Conservation (phyloP, 2,888 invertebrate genomes). For the Asteroscopus sphinx region DNA sequence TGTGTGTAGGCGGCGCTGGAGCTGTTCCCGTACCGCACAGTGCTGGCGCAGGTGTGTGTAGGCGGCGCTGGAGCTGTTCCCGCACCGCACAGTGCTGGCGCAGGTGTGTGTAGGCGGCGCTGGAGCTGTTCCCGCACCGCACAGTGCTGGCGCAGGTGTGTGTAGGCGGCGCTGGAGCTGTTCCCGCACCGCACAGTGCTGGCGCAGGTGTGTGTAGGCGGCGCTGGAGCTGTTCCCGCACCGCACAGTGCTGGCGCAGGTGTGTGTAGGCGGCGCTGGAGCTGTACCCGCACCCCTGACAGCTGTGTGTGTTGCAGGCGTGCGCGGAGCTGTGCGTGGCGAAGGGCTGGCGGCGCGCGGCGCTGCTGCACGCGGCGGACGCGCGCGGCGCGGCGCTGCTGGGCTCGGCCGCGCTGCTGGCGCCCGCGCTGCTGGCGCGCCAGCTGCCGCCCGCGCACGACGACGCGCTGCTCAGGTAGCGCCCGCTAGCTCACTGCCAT, state of each 20-base stretch:
- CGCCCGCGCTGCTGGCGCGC: constrained; percentile 69
- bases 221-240: too few species aligned
- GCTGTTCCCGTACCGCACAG: too few species aligned
- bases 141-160: too few species aligned
- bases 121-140: too few species aligned
- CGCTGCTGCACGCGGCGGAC: constrained; percentile 79
- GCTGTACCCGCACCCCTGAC: constrained; percentile 65
- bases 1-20: too few species aligned
- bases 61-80: constrained; percentile 73
- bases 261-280: constrained; percentile 66
- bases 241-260: too few species aligned
- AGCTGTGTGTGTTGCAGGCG: constrained; percentile 58
- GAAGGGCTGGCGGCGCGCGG: constrained; percentile 80
- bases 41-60: constrained; percentile 25
- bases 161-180: constrained; percentile 71
- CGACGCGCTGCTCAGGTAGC: constrained; percentile 72
- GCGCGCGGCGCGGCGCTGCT: constrained; percentile 64
- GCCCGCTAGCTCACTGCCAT: too few species aligned
- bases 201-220: constrained; percentile 62
- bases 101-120: constrained; percentile 57
- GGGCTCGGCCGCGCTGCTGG: constrained; percentile 59
- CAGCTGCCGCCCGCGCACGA: constrained; percentile 76
- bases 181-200: constrained; percentile 71
- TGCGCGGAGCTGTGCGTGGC: constrained; percentile 70
- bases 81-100: constrained; percentile 70